These are phyloP conservation scores for Vesta saturnalis DNA, from an alignment of 2,888 invertebrate species.

Conservation along the genomic window DNA sequence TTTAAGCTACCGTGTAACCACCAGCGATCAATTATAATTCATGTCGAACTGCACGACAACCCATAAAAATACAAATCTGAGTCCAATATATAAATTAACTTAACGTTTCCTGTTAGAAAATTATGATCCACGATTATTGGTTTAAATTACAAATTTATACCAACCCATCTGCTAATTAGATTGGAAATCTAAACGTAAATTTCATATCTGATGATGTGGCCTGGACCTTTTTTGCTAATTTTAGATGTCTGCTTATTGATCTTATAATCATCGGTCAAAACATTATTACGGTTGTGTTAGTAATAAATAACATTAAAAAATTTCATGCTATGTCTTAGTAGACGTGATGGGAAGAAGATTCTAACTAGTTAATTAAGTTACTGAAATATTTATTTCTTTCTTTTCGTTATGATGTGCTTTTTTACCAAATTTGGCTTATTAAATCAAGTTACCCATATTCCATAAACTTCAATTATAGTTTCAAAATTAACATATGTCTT, in stretches of 20 bases:
- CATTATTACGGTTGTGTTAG: not conserved
- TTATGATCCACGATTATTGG: too few species aligned
- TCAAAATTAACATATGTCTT: too few species aligned
- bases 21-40: conserved; percentile 19
- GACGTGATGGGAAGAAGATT: conserved; percentile 1
- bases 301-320: not conserved
- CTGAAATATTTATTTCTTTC: not conserved
- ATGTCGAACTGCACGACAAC: not conserved
- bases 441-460: too few species aligned
- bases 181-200: too few species aligned
- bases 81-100: too few species aligned
- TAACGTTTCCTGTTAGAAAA: too few species aligned
- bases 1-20: conserved; percentile 24
- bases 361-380: not conserved
- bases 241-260: not conserved
- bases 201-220: not conserved
- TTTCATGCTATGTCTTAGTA: not conserved
- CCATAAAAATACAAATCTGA: not conserved
- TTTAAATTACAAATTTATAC: too few species aligned
- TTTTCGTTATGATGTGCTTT: not conserved
- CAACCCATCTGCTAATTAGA: not conserved
- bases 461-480: too few species aligned
- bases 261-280: not conserved
- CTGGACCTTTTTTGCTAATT: not conserved
- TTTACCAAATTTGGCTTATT: not conserved